Evolutionary conservation across 1,140 invertebrate genomes (phyloP), one percentile per base, ranked within the genome.

Genomic region (Trachymyrmex septentrionalis): DNA sequence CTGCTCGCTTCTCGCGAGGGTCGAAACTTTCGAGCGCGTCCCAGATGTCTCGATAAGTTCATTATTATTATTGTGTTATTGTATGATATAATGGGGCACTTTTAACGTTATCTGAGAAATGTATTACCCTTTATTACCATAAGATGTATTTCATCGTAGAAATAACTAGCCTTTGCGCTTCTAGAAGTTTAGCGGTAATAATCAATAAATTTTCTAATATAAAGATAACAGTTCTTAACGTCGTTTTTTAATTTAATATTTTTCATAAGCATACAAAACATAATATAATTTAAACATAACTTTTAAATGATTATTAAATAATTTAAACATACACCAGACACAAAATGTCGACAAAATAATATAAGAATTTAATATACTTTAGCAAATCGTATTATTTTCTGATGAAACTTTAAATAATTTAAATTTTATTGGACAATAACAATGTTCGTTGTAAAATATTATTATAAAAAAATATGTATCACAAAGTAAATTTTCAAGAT

Each of bases 1-100:
- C 89, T 88, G 82, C 87, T 82, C 86, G 73, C 78, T 90, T 92
- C 88, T 86, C 85, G 86, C 73, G 75, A 71, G 12, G 67, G 75
- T 80, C 64, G 85, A 88, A 81, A 90, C 78, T 76, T 71, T 71
- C 16, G 16, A 38, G 61, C 50, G 48, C 55, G 57, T 71, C 81
- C 19, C n/a, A 75, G 69, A 50, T 75, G 55, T 84, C 57, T 73
- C 80, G 69, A 84, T 75, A 75, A 73, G 80, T 84, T 84, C 55
- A 61, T 34, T 24, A 34, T 73, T 84, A 75, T 75, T 84, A 84
- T 81, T 69, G 77, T 61, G 27, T 84, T 75, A 84, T 84, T 84
- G 69, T 73, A 61, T 44, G 38, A 75, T 75, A 50, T 73, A 75
- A 61, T 75, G 69, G 69, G 12, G 27, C 27, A 44, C n/a, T 14